Evolutionary conservation across 2,888 invertebrate species (phyloP).

Genomic region (Cosmia trapezina): DNA sequence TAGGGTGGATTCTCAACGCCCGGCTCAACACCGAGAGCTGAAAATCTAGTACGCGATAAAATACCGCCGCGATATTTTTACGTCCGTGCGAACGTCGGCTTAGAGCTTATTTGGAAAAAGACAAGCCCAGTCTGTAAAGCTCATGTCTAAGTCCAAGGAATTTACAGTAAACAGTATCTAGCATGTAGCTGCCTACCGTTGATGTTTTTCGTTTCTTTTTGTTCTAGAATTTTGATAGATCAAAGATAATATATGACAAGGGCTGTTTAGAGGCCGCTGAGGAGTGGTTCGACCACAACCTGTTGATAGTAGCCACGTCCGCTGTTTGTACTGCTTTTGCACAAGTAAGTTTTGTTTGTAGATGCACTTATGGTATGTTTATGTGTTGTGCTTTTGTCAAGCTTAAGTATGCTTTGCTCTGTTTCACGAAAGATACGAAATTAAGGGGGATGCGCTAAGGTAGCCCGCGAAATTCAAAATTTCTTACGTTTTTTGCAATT

Average conservation of each 20-base stretch:
- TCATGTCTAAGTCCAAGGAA: background rate
- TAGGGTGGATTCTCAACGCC: too few relatives aligned
- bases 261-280: constrained; percentile 98
- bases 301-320: constrained; percentile 97
- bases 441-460: too few relatives aligned
- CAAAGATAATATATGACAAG: constrained; percentile 96
- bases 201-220: constrained; percentile 80
- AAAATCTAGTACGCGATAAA: too few relatives aligned
- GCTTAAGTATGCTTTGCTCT: constrained; percentile 20
- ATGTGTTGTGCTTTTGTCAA: background rate
- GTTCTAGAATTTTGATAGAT: constrained; percentile 94
- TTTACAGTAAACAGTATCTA: constrained; percentile 28
- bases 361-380: constrained; percentile 70
- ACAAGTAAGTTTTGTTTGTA: constrained; percentile 93
- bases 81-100: too few relatives aligned
- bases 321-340: constrained; percentile 97
- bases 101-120: too few relatives aligned
- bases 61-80: too few relatives aligned
- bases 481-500: too few relatives aligned
- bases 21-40: too few relatives aligned
- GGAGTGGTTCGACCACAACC: constrained; percentile 98
- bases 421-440: constrained; percentile 1
- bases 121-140: background rate
- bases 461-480: too few relatives aligned
- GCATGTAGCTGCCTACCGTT: constrained; percentile 57